Percentiles rank a stretch among this genome's conserved stretches.
Evolutionary conservation across 2,888 invertebrate genomes (phyloP).

Genomic region (Papilio elwesi): DNA sequence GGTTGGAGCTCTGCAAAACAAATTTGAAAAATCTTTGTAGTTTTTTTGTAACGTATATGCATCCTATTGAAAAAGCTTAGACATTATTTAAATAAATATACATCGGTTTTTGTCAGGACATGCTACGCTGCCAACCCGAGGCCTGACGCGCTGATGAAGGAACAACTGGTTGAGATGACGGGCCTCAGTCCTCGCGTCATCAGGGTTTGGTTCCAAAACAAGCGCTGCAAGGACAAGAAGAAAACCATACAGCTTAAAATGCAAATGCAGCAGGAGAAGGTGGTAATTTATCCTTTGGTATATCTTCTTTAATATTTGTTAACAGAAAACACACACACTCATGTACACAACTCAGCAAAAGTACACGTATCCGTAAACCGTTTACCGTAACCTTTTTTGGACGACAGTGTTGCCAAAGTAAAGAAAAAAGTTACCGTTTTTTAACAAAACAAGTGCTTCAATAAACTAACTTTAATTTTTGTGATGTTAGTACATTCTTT

Average conservation of each 20-base stretch:
- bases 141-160: slow-evolving; percentile 99
- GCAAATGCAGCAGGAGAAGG: slow-evolving; percentile 99
- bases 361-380: too few species aligned
- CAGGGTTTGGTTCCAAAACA: slow-evolving; percentile 99
- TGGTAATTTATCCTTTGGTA: slow-evolving; percentile 72
- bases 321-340: not conserved
- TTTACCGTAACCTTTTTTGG: too few species aligned
- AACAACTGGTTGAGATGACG: slow-evolving; percentile 99
- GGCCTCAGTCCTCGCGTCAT: slow-evolving; percentile 98
- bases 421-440: not conserved
- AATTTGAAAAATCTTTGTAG: too few species aligned
- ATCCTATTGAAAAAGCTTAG: too few species aligned
- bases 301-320: slow-evolving; percentile 13
- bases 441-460: too few species aligned
- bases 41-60: too few species aligned
- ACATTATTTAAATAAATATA: too few species aligned
- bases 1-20: too few species aligned
- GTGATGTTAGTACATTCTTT: too few species aligned
- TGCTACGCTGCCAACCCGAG: slow-evolving; percentile 99
- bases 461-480: too few species aligned
- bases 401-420: slow-evolving; percentile 5
- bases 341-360: not conserved
- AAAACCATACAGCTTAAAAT: slow-evolving; percentile 98
- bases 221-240: slow-evolving; percentile 98
- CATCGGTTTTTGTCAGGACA: slow-evolving; percentile 83